Base-by-base conservation (phyloP, 2,113 vertebrate species). In the Gobius niger region DNA sequence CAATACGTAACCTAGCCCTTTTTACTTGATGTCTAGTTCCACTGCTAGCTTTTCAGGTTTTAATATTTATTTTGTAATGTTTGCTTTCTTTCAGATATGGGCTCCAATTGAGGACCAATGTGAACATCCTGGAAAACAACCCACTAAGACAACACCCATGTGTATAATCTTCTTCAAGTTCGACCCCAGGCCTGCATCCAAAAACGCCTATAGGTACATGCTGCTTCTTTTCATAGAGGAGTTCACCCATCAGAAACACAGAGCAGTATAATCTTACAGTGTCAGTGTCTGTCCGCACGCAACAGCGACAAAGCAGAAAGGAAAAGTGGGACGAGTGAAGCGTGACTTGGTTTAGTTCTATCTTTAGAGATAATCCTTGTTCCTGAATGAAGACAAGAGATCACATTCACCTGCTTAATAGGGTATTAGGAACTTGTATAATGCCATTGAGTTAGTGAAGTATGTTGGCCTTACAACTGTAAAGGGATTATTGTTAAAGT, bases 161-260 rank as follows among this genome's bases (percentile, higher is more conserved):
- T 99, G 98, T 85, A 98, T 99, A 89, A 95, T 99, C 88, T 96
- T 99, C 78, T 96, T 99, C 86, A 98, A 98, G 93, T 98, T 98
- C 62, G 95, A 98, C 85, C 97, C 97, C 50, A 94, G 93, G 13
- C 96, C 96, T 64, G 94, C 90, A 77, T 97, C 97, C 83, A 98
- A 96, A 95, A 98, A 96, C 93, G 96, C 96, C 0, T 99, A 99
- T 94, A 99, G 98, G 97, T 98, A 92, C 46, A 68, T 19, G 2
- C 44, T 40, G 44, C 3, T 34, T 34, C 14, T 2, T 8, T 65
- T 56, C 2, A 40, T 4, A 18, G 1, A 40, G 13, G 14, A 49
- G 8, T 44, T 18, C 24, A 9, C 4, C 16, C 18, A 16, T 44
- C 16, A 54, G 24, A 54, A 54, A 44, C n/a, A 62, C 15, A n/a